These are phyloP conservation scores for Cephus spinipes DNA, from an alignment of 2,888 invertebrate genomes.

Conservation along the genomic window DNA sequence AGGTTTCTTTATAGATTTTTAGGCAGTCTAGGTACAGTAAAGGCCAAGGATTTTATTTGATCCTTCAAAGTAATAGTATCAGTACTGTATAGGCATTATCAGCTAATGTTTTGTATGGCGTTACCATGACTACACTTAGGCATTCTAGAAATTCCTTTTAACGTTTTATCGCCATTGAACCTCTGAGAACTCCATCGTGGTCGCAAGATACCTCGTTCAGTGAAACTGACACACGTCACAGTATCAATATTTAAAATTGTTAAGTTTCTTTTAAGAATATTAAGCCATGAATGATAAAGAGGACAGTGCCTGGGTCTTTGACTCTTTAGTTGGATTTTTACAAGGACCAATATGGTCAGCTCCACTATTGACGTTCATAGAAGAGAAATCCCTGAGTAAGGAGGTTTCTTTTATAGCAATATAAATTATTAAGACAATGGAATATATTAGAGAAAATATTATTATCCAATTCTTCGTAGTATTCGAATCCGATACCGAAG, in stretches of 20 bases:
- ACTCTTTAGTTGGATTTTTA: slow-evolving; percentile 89
- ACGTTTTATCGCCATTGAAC: neutral
- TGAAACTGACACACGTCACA: neutral
- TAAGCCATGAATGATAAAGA: slow-evolving; percentile 62
- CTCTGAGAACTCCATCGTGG: neutral
- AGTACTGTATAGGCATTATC: neutral
- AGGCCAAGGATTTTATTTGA: neutral
- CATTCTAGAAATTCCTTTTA: neutral
- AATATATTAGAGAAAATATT: neutral
- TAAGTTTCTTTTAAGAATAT: neutral
- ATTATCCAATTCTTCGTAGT: slow-evolving; percentile 70
- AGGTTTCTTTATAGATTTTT: no score
- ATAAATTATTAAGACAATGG: slow-evolving; percentile 24
- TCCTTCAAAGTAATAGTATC: neutral
- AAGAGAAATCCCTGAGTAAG: slow-evolving; percentile 92
- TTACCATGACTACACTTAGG: neutral
- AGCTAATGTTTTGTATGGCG: neutral
- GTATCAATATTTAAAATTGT: neutral
- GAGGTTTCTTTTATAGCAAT: slow-evolving; percentile 22
- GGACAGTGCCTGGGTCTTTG: slow-evolving; percentile 89
- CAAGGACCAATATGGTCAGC: slow-evolving; percentile 95
- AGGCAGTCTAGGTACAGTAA: no score
- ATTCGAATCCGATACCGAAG: slow-evolving; percentile 83
- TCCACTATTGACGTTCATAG: slow-evolving; percentile 90
- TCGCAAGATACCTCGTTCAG: neutral